Evolutionary conservation across 1,140 invertebrate genomes (phyloP).

Genomic region (Drosophila truncata): DNA sequence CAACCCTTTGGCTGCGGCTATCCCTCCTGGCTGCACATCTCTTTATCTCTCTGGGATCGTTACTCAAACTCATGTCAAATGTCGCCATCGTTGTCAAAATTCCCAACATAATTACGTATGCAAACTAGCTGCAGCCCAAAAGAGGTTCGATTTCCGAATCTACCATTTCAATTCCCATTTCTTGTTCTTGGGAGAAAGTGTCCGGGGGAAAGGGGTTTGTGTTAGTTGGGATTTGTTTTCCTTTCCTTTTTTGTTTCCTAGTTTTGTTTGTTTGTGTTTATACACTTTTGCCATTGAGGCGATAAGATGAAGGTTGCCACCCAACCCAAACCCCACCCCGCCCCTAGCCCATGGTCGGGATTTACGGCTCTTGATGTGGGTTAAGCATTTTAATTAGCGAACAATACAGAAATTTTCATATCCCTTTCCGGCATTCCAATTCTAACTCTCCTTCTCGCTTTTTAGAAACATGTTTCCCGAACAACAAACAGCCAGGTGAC

Average conservation of each 20-base stretch:
- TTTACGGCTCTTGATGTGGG: conserved; percentile 74
- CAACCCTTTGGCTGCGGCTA: conserved; percentile 33
- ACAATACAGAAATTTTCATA: conserved; percentile 61
- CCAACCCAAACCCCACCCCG: conserved; percentile 2
- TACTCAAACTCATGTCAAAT: conserved; percentile 82
- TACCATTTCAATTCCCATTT: conserved; percentile 24
- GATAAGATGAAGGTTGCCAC: conserved; percentile 38
- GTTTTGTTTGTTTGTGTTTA: conserved; percentile 67
- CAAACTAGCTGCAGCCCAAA: conserved; percentile 65
- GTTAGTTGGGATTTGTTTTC: conserved; percentile 46
- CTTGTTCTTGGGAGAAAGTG: conserved; percentile 50
- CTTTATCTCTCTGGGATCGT: conserved; percentile 59
- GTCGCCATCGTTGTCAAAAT: conserved; percentile 79
- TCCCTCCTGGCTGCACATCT: conserved; percentile 26
- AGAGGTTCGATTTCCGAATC: conserved; percentile 36
- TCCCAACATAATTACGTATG: conserved; percentile 81
- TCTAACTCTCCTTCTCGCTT: neutral
- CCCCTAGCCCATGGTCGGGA: conserved; percentile 34
- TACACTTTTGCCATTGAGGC: conserved; percentile 60
- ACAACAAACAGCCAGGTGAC: conserved; percentile 37
- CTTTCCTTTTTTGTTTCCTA: conserved; percentile 20
- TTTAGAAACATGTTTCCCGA: conserved; percentile 13
- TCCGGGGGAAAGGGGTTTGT: conserved; percentile 48
- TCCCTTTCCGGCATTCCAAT: conserved; percentile 17
- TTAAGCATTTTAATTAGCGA: conserved; percentile 84